These are phyloP conservation scores for Zoanthus gigantus DNA, from an alignment of 92 coral and sea anemone species.

Conservation along the genomic window DNA sequence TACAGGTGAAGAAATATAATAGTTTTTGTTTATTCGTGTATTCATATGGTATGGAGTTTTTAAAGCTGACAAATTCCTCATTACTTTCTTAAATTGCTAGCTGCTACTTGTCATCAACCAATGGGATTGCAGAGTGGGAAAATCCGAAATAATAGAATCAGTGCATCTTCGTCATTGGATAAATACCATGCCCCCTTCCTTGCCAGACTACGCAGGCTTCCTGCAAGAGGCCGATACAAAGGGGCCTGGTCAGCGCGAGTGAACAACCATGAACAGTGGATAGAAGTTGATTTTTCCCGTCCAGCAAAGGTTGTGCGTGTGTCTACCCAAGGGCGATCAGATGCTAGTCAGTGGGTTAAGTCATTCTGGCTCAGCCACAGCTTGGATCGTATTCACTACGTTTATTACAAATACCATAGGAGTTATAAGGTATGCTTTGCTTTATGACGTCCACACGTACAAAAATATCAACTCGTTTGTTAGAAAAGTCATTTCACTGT, in stretches of 20 bases:
- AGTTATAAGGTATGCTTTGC: constrained; percentile 18
- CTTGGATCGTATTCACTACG: constrained; percentile 29
- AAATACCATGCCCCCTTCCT: constrained; percentile 57
- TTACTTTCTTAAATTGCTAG: constrained; percentile 25
- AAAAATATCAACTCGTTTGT: too few relatives aligned
- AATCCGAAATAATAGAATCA: constrained; percentile 58
- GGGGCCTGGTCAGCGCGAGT: constrained; percentile 75
- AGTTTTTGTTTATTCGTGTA: not conserved
- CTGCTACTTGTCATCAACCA: constrained; percentile 69
- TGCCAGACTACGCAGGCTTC: constrained; percentile 55
- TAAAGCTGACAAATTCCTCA: not conserved
- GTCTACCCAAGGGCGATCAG: constrained; percentile 29
- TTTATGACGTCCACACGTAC: not conserved
- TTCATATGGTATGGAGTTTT: too few relatives aligned
- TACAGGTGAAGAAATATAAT: too few relatives aligned
- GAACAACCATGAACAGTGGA: constrained; percentile 79
- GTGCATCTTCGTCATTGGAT: constrained; percentile 72
- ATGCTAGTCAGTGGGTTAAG: constrained; percentile 27
- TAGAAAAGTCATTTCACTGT: too few relatives aligned
- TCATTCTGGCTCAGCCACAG: constrained; percentile 44
- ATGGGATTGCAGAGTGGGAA: constrained; percentile 76
- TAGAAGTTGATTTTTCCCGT: constrained; percentile 63
- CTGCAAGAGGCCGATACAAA: constrained; percentile 35
- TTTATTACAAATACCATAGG: constrained; percentile 9
- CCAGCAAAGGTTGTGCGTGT: constrained; percentile 41